Percentiles rank a stretch among this genome's conserved stretches.
Evolutionary conservation across 2,113 vertebrate species (phyloP).

Genomic region (Phoxinus phoxinus): DNA sequence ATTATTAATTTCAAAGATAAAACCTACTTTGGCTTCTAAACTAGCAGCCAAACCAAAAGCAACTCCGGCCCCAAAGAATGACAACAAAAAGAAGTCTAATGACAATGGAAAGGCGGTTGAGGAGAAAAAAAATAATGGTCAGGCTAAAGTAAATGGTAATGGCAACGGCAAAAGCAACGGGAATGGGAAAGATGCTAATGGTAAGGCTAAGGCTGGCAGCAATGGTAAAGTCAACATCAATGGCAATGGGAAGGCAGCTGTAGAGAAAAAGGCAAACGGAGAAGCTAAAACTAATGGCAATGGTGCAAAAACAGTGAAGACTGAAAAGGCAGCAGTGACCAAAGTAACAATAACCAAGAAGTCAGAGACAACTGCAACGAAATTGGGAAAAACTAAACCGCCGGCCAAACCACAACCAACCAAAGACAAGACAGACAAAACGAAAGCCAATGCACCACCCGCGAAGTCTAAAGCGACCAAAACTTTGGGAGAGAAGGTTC

Average conservation of each 20-base stretch:
- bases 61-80: constrained; percentile 62
- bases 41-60: constrained; percentile 66
- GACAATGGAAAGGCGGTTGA: constrained; percentile 46
- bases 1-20: constrained; percentile 72
- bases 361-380: not conserved
- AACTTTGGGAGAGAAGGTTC: constrained; percentile 19
- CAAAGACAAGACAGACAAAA: constrained; percentile 2
- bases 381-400: constrained; percentile 6
- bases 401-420: not conserved
- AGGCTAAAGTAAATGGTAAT: constrained; percentile 56
- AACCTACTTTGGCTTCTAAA: constrained; percentile 65
- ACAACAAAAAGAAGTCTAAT: constrained; percentile 52
- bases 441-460: not conserved
- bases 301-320: constrained; percentile 55
- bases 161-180: constrained; percentile 28
- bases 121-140: constrained; percentile 48
- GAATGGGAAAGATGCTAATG: constrained; percentile 48
- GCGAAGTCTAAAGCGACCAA: constrained; percentile 19
- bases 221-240: constrained; percentile 40
- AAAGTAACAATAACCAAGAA: constrained; percentile 48
- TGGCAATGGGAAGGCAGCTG: constrained; percentile 49
- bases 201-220: constrained; percentile 53
- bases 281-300: constrained; percentile 64
- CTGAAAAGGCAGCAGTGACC: constrained; percentile 48
- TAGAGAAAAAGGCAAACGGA: constrained; percentile 59